Percentiles rank a stretch among this genome's conserved stretches.
Conservation (phyloP, 92 coral and sea anemone genomes). For the Palythoa caribaeorum region DNA sequence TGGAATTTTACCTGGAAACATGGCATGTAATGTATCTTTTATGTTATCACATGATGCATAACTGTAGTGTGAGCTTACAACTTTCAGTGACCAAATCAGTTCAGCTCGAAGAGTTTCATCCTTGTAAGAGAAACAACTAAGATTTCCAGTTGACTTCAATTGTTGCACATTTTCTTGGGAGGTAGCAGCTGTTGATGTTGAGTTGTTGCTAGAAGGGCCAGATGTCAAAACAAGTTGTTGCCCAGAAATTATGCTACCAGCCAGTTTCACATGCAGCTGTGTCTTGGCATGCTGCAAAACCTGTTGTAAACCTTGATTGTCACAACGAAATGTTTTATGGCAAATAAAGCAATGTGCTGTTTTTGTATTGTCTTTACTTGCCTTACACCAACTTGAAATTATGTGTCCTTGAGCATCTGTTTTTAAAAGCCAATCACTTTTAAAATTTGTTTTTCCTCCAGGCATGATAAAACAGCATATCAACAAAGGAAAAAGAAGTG, state of each 20-base stretch:
- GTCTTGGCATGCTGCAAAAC: slow-evolving; percentile 36
- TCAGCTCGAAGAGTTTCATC: slow-evolving; percentile 37
- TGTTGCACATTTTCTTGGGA: not conserved
- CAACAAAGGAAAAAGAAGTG: slow-evolving; percentile 30
- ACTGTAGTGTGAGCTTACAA: slow-evolving; percentile 56
- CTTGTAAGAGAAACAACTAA: slow-evolving; percentile 47
- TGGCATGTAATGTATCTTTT: slow-evolving; percentile 44
- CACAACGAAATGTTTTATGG: not conserved
- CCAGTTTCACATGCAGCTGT: slow-evolving; percentile 1
- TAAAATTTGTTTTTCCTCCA: slow-evolving; percentile 44
- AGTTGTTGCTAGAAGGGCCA: not conserved
- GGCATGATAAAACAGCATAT: slow-evolving; percentile 44
- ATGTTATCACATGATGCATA: slow-evolving; percentile 43
- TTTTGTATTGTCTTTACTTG: not conserved
- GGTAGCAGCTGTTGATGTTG: not conserved
- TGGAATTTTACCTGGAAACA: slow-evolving; percentile 64
- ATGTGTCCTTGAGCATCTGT: not conserved
- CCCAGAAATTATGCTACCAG: not conserved
- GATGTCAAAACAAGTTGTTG: not conserved
- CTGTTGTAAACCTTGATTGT: slow-evolving; percentile 25
- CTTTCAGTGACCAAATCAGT: slow-evolving; percentile 50
- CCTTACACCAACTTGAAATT: not conserved
- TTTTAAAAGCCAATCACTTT: not conserved
- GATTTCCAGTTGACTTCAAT: slow-evolving; percentile 33
- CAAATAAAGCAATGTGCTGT: not conserved